These are phyloP conservation scores for Drosophila sechellia DNA, from an alignment of 1,140 invertebrate species.

Conservation along the genomic window DNA sequence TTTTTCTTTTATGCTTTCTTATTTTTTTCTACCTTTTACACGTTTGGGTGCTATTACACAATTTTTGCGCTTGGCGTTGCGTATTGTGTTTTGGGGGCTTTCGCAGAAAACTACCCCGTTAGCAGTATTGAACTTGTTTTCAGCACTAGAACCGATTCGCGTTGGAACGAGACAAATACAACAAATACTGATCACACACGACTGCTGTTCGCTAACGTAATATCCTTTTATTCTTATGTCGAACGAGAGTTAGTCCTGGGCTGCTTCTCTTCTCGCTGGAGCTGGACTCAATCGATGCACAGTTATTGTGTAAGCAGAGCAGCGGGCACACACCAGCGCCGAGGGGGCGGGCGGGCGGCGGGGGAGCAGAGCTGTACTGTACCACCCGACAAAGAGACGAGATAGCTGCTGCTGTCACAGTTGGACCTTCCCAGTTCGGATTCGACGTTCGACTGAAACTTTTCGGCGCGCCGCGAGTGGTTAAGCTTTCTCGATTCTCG, in stretches of 20 bases:
- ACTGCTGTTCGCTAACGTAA: slow-evolving; percentile 13
- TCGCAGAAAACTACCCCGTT: slow-evolving; percentile 76
- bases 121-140: slow-evolving; percentile 62
- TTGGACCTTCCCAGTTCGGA: slow-evolving; percentile 83
- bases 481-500: slow-evolving; percentile 82
- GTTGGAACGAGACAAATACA: slow-evolving; percentile 52
- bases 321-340: slow-evolving; percentile 70
- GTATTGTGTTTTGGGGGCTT: slow-evolving; percentile 64
- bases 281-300: slow-evolving; percentile 76
- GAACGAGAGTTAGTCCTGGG: slow-evolving; percentile 66
- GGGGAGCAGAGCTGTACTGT: slow-evolving; percentile 76
- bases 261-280: slow-evolving; percentile 63
- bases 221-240: slow-evolving; percentile 25
- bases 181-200: slow-evolving; percentile 74
- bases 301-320: slow-evolving; percentile 81
- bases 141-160: slow-evolving; percentile 59
- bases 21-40: slow-evolving; percentile 76
- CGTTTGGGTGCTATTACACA: slow-evolving; percentile 73
- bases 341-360: slow-evolving; percentile 67
- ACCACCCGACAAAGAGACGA: slow-evolving; percentile 81
- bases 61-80: slow-evolving; percentile 70
- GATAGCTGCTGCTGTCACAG: slow-evolving; percentile 78
- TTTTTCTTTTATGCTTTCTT: slow-evolving; percentile 7
- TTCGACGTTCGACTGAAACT: slow-evolving; percentile 84
- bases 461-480: slow-evolving; percentile 81